Conservation (phyloP, 2,113 vertebrate genomes). For the mouse (Mus musculus) region GRCm39 chr2:60511501-60512000, state of each 20-base stretch:
- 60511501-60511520: neutral
- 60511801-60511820: neutral
- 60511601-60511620: conserved; percentile 4
- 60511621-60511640: neutral
- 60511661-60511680: neutral
- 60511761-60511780: neutral
- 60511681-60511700: neutral
- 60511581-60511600: neutral
- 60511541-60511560: neutral
- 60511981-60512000: neutral
- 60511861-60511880: neutral
- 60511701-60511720: too few species aligned
- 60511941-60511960: neutral
- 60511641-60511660: neutral
- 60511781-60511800: neutral
- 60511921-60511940: neutral
- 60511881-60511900: neutral
- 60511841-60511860: neutral
- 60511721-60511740: neutral
- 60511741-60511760: neutral
- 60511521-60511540: neutral
- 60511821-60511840: neutral
- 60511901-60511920: neutral
- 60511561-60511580: neutral
- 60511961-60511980: neutral